Base-by-base conservation (phyloP, 2,797 vertebrate genomes). In the Danio jaintianensis region DNA sequence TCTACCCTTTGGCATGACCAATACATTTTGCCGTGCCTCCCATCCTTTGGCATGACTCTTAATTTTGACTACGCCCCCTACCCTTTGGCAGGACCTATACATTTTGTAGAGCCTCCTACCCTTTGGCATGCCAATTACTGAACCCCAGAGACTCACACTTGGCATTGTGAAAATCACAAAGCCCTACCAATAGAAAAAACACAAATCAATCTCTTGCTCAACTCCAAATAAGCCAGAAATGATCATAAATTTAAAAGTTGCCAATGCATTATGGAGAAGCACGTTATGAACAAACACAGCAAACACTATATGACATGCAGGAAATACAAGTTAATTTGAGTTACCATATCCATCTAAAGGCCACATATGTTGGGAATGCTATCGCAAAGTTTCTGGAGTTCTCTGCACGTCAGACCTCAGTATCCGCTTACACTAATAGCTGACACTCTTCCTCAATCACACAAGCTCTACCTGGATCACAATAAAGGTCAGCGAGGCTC, bases 351-450 rank as follows among this genome's bases (percentile, higher is more conserved):
- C 7, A 15, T 53, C 18, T 55, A 61, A 69, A 69, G 29, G 16
- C 29, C 47, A 16, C 56, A 71, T 29, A 63, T 66, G 48, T 56
- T 45, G 59, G 5, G 20, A 56, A 73, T 64, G 53, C 29, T 22
- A 45, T 48, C 22, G 1, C 16, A 47, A 20, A 42, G 40, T 72
- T 45, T 64, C 11, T 15, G 42, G 40, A 48, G 59, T 73, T 80
- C 69, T 73, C 59, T 42, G 22, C 61, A 64, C 22, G 78, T 55
- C 78, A 66, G 36, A 73, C 52, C 64, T 80, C 40, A 66, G 59
- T 48, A 73, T 80, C 45, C 20, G 5, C 73, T 80, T 80, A 72
- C 69, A 80, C 59, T 64, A 73, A 80, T 56, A 72, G 61, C 59
- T 64, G 69, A 73, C 50, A 55, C 50, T 56, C 78, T 55, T 15